Conservation (phyloP, 64 coral and sea anemone species). For the Cladopsammia gracilis region DNA sequence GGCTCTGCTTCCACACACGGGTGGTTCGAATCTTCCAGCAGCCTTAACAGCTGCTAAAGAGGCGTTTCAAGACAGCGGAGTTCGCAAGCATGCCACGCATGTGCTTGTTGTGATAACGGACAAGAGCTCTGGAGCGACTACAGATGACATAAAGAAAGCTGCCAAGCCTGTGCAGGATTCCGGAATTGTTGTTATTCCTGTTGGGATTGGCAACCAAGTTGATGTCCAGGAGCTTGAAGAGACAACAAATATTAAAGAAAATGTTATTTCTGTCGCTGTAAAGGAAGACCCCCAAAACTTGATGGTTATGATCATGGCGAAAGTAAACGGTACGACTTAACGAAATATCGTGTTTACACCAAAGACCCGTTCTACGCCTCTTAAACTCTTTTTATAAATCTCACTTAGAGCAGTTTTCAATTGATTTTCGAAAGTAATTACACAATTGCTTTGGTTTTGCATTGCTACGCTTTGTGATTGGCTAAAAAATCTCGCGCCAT, state of each 20-base stretch:
- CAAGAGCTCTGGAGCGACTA: conserved; percentile 61
- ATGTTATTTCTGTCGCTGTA: conserved; percentile 18
- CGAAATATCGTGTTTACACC: not conserved
- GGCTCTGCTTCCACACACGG: not conserved
- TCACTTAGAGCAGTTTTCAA: no score
- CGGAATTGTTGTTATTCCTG: conserved; percentile 75
- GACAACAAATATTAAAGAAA: conserved; percentile 30
- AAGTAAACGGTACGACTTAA: not conserved
- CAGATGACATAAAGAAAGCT: conserved; percentile 36
- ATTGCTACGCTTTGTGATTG: no score
- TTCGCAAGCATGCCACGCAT: conserved; percentile 30
- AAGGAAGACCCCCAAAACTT: conserved; percentile 47
- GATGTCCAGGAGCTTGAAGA: conserved; percentile 14
- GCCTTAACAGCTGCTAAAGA: not conserved
- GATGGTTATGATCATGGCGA: conserved; percentile 53
- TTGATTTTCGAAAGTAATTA: no score
- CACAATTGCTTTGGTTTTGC: no score
- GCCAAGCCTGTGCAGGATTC: conserved; percentile 46
- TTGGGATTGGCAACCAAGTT: conserved; percentile 75
- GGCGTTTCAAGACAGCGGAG: conserved; percentile 25
- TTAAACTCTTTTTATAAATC: no score
- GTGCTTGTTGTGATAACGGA: conserved; percentile 75
- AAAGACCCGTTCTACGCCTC: no score
- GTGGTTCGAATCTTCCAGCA: not conserved
- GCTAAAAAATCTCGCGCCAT: no score